Evolutionary conservation across 2,888 invertebrate species (phyloP), one percentile per base, ranked within the genome.

Genomic region (Hofmannophila pseudospretella): DNA sequence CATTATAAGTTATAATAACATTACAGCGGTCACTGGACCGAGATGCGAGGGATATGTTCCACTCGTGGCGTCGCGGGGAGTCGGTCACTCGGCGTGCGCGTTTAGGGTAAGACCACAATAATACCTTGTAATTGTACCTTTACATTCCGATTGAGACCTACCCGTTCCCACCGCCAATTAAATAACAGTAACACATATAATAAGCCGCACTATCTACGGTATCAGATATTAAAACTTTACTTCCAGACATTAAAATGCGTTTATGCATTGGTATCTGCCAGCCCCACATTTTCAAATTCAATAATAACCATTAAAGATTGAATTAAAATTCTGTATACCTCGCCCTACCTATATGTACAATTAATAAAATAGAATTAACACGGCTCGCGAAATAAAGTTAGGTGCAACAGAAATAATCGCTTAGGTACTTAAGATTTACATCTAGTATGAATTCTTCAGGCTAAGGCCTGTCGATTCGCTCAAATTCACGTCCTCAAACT

Each of bases 281-380:
- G 57, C 65, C 61, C 67, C 63, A 67, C 66, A 58, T 67, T 58
- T 66, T 67, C 59, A 70, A 58, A 73, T 77, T 75, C 66, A 80
- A 78, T 75, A 74, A 77, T 71, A 77, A 74, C 68, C 71, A 65
- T 72, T 65, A 65, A 60, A 61, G n/a, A 67, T 58, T 53, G 62
- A 71, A 67, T 70, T 64, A 71, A 71, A 75, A 72, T n/a, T n/a
- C 68, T 74, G 70, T 71, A 67, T 67, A 76, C 76, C 75, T 79
- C 77, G 67, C 67, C 72, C 76, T 82, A 80, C 64, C 78, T 81
- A 82, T 82, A 82, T 82, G 66, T 84, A 84, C 84, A 84, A 72
- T 74, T 69, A 62, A 70, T 72, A 74, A 66, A 71, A 64, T 79
- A 80, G 52, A 80, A 72, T 72, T 75, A 78, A 81, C 72, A 73